These are phyloP conservation scores for Acomys russatus DNA, from an alignment of 2,797 vertebrate species.

Conservation along the genomic window DNA sequence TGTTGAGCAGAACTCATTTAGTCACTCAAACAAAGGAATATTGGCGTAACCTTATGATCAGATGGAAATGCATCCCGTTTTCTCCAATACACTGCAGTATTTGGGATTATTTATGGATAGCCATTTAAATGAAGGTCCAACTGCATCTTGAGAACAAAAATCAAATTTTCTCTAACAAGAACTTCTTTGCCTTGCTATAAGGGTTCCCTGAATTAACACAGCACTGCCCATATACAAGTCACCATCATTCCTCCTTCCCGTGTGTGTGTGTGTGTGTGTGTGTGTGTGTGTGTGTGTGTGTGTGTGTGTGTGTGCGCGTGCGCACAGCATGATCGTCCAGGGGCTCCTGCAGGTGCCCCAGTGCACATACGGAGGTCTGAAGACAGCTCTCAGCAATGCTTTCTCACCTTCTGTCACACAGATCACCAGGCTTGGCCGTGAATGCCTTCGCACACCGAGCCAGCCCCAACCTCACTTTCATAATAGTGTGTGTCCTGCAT, in stretches of 20 bases:
- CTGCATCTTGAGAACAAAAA: background rate
- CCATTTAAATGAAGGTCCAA: constrained; percentile 38
- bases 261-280: background rate
- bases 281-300: too few relatives aligned
- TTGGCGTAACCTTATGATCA: constrained; percentile 13
- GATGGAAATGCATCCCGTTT: background rate
- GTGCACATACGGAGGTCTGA: background rate
- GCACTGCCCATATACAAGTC: background rate
- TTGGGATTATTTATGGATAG: background rate
- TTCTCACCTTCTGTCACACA: background rate
- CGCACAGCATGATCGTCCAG: background rate
- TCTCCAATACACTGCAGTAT: background rate
- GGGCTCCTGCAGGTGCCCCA: background rate
- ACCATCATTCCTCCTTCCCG: background rate
- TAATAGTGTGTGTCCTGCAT: background rate
- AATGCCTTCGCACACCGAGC: background rate
- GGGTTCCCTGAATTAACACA: background rate
- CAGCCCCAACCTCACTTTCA: background rate
- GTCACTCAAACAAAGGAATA: background rate
- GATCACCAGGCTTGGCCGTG: background rate
- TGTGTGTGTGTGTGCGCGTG: too few relatives aligned
- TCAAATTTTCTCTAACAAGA: background rate
- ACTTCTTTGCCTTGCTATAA: background rate
- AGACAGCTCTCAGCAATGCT: background rate
- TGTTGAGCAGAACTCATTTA: background rate